Evolutionary conservation across 1,140 invertebrate genomes (phyloP).

Genomic region (Lasaia peninsularis): DNA sequence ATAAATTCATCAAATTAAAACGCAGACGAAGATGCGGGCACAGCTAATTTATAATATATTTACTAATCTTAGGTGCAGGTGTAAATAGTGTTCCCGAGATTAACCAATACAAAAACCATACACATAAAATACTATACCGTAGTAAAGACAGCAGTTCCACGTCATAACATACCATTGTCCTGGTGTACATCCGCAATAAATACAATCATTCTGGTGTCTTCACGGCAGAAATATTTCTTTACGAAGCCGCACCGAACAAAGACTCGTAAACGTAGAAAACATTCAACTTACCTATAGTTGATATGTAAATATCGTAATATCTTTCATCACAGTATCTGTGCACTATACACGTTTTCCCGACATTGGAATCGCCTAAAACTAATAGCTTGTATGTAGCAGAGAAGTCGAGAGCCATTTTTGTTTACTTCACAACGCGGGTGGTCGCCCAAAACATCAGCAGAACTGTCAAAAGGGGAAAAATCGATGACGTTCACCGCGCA

Average conservation of each 20-base stretch:
- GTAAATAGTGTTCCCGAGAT: no score
- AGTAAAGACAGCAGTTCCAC: background rate
- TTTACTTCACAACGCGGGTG: constrained; percentile 65
- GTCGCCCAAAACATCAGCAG: constrained; percentile 61
- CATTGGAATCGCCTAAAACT: constrained; percentile 93
- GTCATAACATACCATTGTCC: background rate
- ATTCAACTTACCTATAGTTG: constrained; percentile 89
- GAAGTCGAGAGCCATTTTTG: constrained; percentile 86
- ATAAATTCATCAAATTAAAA: no score
- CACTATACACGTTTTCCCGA: constrained; percentile 94
- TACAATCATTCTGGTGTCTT: background rate
- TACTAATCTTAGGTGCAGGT: no score
- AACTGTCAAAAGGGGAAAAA: constrained; percentile 75
- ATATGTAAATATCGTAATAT: constrained; percentile 94
- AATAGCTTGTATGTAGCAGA: constrained; percentile 91
- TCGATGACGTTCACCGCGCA: constrained; percentile 64
- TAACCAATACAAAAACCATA: background rate
- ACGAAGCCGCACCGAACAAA: constrained; percentile 31
- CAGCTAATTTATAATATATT: no score
- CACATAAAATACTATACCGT: background rate
- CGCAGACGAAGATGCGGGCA: no score
- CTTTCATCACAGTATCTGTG: constrained; percentile 93
- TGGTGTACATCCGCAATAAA: constrained; percentile 5
- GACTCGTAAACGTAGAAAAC: constrained; percentile 52
- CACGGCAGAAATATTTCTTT: background rate